Percentiles rank a stretch among this genome's conserved stretches.
These are phyloP conservation scores for Vanessa tameamea DNA, from an alignment of 1,140 invertebrate species.

Conservation along the genomic window DNA sequence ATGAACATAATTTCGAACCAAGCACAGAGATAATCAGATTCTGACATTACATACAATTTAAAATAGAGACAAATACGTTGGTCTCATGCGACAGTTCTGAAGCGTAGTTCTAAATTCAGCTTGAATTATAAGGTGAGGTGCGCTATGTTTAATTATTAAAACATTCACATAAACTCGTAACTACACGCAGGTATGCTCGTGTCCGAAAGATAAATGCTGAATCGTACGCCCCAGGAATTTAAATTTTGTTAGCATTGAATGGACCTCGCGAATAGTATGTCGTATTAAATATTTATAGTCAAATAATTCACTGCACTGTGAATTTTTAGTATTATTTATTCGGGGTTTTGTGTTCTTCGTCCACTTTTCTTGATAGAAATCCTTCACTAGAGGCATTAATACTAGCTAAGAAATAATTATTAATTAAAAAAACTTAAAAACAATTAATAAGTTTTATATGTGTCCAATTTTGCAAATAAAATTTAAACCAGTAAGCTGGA, in stretches of 20 bases:
- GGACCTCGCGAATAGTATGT: conserved; percentile 5
- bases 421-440: no score
- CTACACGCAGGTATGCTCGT: conserved; percentile 15
- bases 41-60: not conserved
- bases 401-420: no score
- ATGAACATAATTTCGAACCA: not conserved
- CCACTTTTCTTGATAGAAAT: no score
- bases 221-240: conserved; percentile 14
- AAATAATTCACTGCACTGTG: not conserved
- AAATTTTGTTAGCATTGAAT: conserved; percentile 21
- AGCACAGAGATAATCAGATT: not conserved
- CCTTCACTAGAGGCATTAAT: no score
- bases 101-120: not conserved
- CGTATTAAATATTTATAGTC: not conserved
- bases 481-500: no score
- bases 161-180: conserved; percentile 8
- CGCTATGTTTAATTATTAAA: conserved; percentile 13
- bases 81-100: not conserved
- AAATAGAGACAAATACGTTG: not conserved
- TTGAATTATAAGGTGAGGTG: not conserved
- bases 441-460: no score
- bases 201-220: conserved; percentile 18
- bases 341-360: no score
- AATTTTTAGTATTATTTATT: not conserved
- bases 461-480: no score